These are phyloP conservation scores for Gallinago nigripennis DNA, from an alignment of 2,797 vertebrate species.

Conservation along the genomic window DNA sequence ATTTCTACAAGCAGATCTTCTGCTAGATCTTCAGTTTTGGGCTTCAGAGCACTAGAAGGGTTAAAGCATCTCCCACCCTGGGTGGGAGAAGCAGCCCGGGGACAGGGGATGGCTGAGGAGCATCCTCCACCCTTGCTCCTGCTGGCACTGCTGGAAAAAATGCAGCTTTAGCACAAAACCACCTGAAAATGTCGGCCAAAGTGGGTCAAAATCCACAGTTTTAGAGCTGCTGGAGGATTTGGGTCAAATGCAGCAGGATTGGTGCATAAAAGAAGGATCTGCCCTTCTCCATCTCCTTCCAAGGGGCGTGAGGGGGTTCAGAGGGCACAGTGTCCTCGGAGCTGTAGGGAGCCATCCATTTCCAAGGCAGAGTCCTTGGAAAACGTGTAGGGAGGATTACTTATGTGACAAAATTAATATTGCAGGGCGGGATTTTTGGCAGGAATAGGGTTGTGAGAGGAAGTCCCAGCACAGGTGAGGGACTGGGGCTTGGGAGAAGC, in stretches of 20 bases:
- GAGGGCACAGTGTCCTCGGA: rapidly evolving
- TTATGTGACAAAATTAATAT: neutral
- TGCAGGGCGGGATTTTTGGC: neutral
- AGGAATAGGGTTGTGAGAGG: neutral
- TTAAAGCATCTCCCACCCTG: neutral
- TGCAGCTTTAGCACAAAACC: neutral
- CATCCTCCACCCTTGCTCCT: neutral
- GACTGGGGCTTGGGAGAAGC: too few species aligned
- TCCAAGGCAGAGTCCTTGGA: neutral
- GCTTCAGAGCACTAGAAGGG: neutral
- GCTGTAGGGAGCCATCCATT: neutral
- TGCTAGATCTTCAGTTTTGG: neutral
- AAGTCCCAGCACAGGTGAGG: too few species aligned
- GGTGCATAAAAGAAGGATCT: neutral
- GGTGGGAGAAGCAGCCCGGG: neutral
- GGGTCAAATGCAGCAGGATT: neutral
- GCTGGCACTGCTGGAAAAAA: neutral
- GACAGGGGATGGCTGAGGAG: neutral
- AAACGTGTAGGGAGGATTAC: neutral
- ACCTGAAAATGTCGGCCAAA: neutral
- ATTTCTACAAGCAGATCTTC: neutral
- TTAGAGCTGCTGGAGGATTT: neutral
- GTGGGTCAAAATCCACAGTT: neutral
- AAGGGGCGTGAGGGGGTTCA: neutral
- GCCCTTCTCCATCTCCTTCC: neutral